Percentiles rank a stretch among this genome's conserved stretches.
These are phyloP conservation scores for Drosophila subpulchrella DNA, from an alignment of 1,140 invertebrate species.

Conservation along the genomic window DNA sequence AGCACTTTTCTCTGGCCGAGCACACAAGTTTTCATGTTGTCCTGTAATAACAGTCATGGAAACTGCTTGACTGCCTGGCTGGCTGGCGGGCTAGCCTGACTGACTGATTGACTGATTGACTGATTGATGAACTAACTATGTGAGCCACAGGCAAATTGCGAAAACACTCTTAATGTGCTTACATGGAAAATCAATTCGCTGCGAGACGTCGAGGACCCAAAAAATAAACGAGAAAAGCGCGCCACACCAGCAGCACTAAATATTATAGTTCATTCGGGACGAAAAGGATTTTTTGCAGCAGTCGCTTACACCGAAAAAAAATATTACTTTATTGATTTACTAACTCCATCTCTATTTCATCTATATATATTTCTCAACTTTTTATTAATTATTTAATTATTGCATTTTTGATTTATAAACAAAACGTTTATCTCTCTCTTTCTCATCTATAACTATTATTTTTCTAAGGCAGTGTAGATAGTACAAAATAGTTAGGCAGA, in stretches of 20 bases:
- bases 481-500: too few species aligned
- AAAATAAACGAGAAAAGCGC: conserved; percentile 19
- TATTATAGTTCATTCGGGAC: conserved; percentile 10
- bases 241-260: conserved; percentile 23
- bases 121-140: conserved; percentile 46
- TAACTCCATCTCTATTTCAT: too few species aligned
- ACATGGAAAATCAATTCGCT: conserved; percentile 76
- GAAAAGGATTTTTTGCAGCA: background rate
- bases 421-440: too few species aligned
- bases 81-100: conserved; percentile 1
- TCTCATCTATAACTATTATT: too few species aligned
- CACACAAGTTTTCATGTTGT: conserved; percentile 51
- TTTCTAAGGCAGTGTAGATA: too few species aligned
- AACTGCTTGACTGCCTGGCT: conserved; percentile 30
- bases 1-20: conserved; percentile 18
- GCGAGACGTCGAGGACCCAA: conserved; percentile 17
- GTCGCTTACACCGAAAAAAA: background rate
- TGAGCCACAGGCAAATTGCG: conserved; percentile 46
- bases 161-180: conserved; percentile 64
- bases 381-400: too few species aligned
- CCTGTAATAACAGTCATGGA: conserved; percentile 67
- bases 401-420: too few species aligned
- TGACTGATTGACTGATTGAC: conserved; percentile 29
- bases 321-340: too few species aligned
- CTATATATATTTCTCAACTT: too few species aligned